These are phyloP conservation scores for Choristoneura rosaceana DNA, from an alignment of 2,888 invertebrate species.

Conservation along the genomic window DNA sequence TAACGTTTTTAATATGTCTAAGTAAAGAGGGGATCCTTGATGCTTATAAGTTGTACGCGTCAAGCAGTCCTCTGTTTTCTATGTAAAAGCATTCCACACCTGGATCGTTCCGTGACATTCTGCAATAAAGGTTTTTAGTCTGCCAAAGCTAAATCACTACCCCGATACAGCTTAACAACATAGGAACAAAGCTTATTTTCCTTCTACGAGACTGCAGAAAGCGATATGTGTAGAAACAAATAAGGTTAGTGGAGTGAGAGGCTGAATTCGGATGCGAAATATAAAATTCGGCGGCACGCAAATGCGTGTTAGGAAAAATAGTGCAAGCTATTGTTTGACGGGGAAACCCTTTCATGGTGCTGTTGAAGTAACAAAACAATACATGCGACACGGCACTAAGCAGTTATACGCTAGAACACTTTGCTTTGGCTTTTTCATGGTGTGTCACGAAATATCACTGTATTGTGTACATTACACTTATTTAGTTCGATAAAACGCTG, in stretches of 20 bases:
- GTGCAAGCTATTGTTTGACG: constrained; percentile 32
- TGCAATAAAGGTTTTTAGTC: constrained; percentile 70
- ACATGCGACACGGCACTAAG: constrained; percentile 8
- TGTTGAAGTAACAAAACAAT: constrained; percentile 26
- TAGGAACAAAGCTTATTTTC: constrained; percentile 49
- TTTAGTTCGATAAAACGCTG: neutral
- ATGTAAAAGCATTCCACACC: constrained; percentile 80
- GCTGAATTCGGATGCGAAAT: constrained; percentile 70
- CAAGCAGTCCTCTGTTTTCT: constrained; percentile 72
- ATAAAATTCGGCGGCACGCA: constrained; percentile 73
- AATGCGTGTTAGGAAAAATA: constrained; percentile 58
- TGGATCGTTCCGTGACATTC: constrained; percentile 78
- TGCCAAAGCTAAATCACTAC: constrained; percentile 48
- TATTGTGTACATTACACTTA: neutral
- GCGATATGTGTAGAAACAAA: constrained; percentile 56
- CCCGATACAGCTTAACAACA: constrained; percentile 44
- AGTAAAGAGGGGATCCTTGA: constrained; percentile 54
- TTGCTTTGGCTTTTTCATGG: neutral
- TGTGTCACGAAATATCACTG: neutral
- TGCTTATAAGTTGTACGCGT: constrained; percentile 64
- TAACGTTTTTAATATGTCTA: constrained; percentile 17
- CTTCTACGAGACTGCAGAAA: constrained; percentile 38
- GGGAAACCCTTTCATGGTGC: constrained; percentile 24
- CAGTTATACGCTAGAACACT: neutral
- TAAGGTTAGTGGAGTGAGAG: constrained; percentile 77